Base-by-base conservation (phyloP, 1,140 invertebrate genomes). In the Dolichoris vasculosae region DNA sequence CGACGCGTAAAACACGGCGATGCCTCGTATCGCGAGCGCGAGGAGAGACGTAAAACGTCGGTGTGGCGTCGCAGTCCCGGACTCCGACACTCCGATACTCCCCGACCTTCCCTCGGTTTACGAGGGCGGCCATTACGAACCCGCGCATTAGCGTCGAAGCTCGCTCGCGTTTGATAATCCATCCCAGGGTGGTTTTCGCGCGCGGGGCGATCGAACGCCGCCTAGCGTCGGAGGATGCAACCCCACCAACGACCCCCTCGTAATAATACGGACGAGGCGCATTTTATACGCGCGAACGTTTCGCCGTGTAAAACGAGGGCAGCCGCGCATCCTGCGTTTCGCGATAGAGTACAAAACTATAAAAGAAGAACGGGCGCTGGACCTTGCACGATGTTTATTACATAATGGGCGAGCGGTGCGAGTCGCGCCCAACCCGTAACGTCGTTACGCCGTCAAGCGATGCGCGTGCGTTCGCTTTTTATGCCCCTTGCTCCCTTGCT, bases 381-480 rank as follows among this genome's bases (percentile, higher is more conserved):
- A 59, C 79, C 43, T 40, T 35, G 38, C 30, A 76, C 55, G 55
- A 82, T 85, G 84, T 85, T 86, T 86, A 86, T 86, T 82, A 69
- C 67, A 77, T 86, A 86, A 86, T 82, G 85, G 73, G 51, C 51
- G 48, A 64, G 43, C 73, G 35, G 40, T 51, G 73, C 71, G 69
- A 55, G 75, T 69, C 59, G 64, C 69, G 82, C 82, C 20, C 38
- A 46, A 46, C 8, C 40, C 55, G 38, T 46, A 51, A 63, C 43
- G 82, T 63, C 55, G 69, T 83, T 83, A 83, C 38, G 32, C 59
- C 55, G 17, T 55, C 71, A 43, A 82, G 48, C 15, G 40, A 67
- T 67, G 63, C 64, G 38, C 40, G 75, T 51, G 75, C 30, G 30
- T n/a, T 32, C 55, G 55, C 38, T 77, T 75, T 83, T 83, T 83